Base-by-base conservation (phyloP, 2,888 invertebrate genomes). In the Phaedon cochleariae region DNA sequence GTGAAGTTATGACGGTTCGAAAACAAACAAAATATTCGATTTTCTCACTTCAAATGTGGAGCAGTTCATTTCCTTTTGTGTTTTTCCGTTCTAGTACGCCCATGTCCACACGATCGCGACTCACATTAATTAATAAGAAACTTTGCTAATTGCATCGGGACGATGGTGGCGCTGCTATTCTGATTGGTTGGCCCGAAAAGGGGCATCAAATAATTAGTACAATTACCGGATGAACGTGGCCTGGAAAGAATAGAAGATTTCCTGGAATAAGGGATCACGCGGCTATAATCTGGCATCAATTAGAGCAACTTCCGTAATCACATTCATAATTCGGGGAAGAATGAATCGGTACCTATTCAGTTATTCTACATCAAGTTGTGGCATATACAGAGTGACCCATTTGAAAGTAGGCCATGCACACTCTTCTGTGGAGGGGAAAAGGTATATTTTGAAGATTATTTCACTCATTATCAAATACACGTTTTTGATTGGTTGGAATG, bases 91-190 rank as follows among this genome's bases (percentile, higher is more conserved):
- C 3, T 34, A 7, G 54, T 37, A 76, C 81, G 65, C 53, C 53
- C n/a, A 61, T 62, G 61, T 2, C 12, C 2, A 41, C 21, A 18
- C 37, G 61, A 53, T 82, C 82, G 82, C 81, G 81, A 81, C 80
- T 81, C 79, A 80, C 81, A 82, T 83, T 83, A 83, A 83, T 83
- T 83, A 83, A 83, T 83, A 83, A 83, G 83, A 82, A 83, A 82
- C 81, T 82, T 77, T 78, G 81, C 83, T 83, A 83, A 83, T 83
- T 83, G 83, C 82, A 71, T 81, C 76, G 80, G 81, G 79, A 81
- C 79, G 79, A 78, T 77, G 70, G 75, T 76, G 76, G 3, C 3
- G 77, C 75, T 75, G 74, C 76, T 67, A 71, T 70, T 73, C 75
- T 78, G 79, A 79, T 79, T 78, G 80, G 76, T 76, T 73, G 74